phyloP scores from a whole-genome alignment of 1,140 invertebrate genomes.

The Lordiphosa mommai region DNA sequence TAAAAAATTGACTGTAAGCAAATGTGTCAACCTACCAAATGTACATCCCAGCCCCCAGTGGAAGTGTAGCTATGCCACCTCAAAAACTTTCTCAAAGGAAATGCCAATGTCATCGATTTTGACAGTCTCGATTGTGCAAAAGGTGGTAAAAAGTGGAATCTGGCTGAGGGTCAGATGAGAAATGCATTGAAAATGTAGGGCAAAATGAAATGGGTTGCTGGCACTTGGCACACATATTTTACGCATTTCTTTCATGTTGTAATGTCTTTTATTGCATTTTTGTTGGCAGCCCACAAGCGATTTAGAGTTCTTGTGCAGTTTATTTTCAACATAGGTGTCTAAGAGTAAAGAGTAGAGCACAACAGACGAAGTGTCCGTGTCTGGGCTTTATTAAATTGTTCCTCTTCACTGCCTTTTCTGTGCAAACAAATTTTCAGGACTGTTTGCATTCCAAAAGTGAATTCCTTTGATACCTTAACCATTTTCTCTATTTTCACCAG shows the following conservation, averaged over 20 bases:
- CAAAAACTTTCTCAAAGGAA: constrained; percentile 1
- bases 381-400: constrained; percentile 33
- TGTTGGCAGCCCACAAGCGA: not conserved
- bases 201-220: not conserved
- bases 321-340: not conserved
- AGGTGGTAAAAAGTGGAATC: not conserved
- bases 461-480: constrained; percentile 5
- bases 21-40: no score
- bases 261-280: constrained; percentile 43
- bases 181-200: constrained; percentile 31
- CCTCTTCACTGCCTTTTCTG: not conserved
- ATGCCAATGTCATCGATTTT: constrained; percentile 52
- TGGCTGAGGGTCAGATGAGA: constrained; percentile 26
- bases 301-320: constrained; percentile 13
- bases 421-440: not conserved
- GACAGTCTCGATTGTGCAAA: constrained; percentile 6
- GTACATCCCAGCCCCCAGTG: no score
- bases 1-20: no score
- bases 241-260: constrained; percentile 28
- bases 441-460: constrained; percentile 5
- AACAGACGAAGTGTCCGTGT: not conserved
- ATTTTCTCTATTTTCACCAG: constrained; percentile 18
- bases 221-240: constrained; percentile 28
- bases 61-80: not conserved
- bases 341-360: no score